Evolutionary conservation across 2,888 invertebrate species (phyloP).

Genomic region (Nomada ferruginata): DNA sequence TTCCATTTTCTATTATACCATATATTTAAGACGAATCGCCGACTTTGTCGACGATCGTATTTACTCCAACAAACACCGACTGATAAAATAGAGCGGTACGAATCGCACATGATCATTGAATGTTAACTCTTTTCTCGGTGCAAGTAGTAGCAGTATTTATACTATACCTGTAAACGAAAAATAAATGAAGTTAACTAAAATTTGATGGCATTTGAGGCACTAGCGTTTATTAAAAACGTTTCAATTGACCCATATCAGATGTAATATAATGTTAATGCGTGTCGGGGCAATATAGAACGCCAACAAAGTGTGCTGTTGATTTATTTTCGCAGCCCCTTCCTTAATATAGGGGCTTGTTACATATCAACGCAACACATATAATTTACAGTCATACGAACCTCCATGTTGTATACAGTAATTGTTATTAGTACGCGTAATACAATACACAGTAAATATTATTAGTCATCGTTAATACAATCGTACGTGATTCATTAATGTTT

Average conservation of each 20-base stretch:
- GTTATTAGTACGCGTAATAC: constrained; percentile 70
- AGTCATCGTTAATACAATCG: constrained; percentile 62
- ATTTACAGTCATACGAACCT: constrained; percentile 73
- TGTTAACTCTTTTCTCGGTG: constrained; percentile 35
- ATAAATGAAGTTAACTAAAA: constrained; percentile 46
- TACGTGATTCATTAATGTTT: constrained; percentile 70
- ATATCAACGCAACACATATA: constrained; percentile 72
- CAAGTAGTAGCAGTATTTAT: constrained; percentile 59
- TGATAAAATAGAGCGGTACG: constrained; percentile 24
- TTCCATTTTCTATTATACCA: background rate
- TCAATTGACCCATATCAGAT: constrained; percentile 23
- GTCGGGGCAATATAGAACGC: constrained; percentile 54
- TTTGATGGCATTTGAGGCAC: constrained; percentile 27
- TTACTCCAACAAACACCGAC: constrained; percentile 16
- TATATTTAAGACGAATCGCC: background rate
- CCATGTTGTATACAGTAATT: constrained; percentile 72
- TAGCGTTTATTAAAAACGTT: constrained; percentile 40
- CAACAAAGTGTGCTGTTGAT: constrained; percentile 71
- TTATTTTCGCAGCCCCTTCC: constrained; percentile 74
- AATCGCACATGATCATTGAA: constrained; percentile 28
- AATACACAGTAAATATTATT: constrained; percentile 67
- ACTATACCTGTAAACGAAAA: constrained; percentile 50
- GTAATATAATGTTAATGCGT: constrained; percentile 34
- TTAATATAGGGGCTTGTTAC: constrained; percentile 70
- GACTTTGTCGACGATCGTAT: background rate